Evolutionary conservation across 1,140 invertebrate genomes (phyloP).

Genomic region (Trachelipus rathkii): DNA sequence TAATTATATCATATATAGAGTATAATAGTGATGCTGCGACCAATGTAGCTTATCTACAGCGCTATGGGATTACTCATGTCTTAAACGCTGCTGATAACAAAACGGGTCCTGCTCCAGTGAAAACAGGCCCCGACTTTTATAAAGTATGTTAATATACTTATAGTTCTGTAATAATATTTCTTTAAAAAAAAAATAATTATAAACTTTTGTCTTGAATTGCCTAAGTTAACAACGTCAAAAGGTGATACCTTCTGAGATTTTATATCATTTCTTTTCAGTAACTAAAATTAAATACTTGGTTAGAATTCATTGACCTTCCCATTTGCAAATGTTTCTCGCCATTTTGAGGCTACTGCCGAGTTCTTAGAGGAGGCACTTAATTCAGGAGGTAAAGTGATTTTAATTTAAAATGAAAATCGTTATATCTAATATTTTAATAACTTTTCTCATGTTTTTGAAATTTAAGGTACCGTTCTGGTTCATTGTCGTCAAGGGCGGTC

Average conservation of each 20-base stretch:
- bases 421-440: not conserved
- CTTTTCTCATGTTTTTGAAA: not conserved
- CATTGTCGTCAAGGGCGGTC: constrained; percentile 78
- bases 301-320: constrained; percentile 61
- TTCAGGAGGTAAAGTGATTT: constrained; percentile 60
- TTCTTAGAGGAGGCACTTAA: constrained; percentile 74
- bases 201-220: too few relatives aligned
- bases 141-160: constrained; percentile 23
- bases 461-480: constrained; percentile 68
- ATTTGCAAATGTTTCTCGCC: constrained; percentile 67
- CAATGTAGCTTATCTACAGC: constrained; percentile 66
- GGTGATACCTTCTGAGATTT: not conserved
- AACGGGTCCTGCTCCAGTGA: constrained; percentile 37
- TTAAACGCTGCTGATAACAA: constrained; percentile 70
- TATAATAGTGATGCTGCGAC: constrained; percentile 65
- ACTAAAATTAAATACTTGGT: constrained; percentile 35
- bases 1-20: too few relatives aligned
- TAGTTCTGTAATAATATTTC: too few relatives aligned
- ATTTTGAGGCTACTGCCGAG: constrained; percentile 69
- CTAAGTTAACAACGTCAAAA: too few relatives aligned
- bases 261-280: constrained; percentile 29
- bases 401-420: not conserved
- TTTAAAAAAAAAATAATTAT: too few relatives aligned
- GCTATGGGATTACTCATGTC: constrained; percentile 78
- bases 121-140: constrained; percentile 40